These are phyloP conservation scores for Chionodraco myersi DNA, from an alignment of 2,113 vertebrate species.

Conservation along the genomic window DNA sequence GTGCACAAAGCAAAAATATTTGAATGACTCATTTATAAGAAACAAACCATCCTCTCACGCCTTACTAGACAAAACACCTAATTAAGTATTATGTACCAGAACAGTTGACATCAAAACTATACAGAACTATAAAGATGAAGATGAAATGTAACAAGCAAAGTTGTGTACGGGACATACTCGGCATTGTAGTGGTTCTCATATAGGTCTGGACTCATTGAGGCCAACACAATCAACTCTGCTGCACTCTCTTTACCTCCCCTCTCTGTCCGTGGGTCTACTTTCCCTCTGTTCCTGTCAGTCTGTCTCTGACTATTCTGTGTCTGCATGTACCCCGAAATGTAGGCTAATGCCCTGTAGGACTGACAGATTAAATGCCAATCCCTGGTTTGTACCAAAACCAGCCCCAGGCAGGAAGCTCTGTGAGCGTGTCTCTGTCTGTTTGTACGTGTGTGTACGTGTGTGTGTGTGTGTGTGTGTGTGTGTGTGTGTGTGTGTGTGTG, in stretches of 20 bases:
- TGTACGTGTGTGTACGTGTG: neutral
- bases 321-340: slow-evolving; percentile 70
- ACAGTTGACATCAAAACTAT: neutral
- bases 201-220: slow-evolving; percentile 29
- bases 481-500: neutral
- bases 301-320: slow-evolving; percentile 58
- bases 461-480: no score
- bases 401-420: slow-evolving; percentile 58
- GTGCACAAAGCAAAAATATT: neutral
- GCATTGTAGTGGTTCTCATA: slow-evolving; percentile 43
- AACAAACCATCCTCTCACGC: neutral
- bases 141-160: slow-evolving; percentile 34
- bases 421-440: slow-evolving; percentile 17
- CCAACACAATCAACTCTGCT: slow-evolving; percentile 17
- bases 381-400: slow-evolving; percentile 70
- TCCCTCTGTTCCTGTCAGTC: slow-evolving; percentile 36
- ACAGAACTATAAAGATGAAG: neutral
- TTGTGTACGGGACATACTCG: neutral
- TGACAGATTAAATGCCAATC: slow-evolving; percentile 82
- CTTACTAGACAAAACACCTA: slow-evolving; percentile 1
- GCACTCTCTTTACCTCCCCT: slow-evolving; percentile 4
- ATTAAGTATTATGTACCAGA: neutral
- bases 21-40: neutral
- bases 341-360: slow-evolving; percentile 78
- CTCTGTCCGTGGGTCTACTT: slow-evolving; percentile 1